Conservation (phyloP, 2,797 vertebrate species). For the Aulostomus chinensis region DNA sequence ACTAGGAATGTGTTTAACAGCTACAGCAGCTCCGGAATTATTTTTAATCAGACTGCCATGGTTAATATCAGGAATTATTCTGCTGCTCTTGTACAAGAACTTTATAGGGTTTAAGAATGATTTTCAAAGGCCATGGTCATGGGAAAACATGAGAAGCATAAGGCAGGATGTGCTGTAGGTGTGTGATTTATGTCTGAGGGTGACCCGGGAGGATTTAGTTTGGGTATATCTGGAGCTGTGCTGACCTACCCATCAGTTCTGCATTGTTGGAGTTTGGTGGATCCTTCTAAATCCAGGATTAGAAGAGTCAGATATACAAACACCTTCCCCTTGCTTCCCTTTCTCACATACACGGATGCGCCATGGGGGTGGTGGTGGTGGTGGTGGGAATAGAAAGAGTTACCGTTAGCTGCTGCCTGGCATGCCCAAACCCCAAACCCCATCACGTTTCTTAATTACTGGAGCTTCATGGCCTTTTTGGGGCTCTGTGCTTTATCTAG, state of each 20-base stretch:
- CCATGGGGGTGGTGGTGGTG: too few species aligned
- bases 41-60: conserved; percentile 58
- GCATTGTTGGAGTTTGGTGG: conserved; percentile 67
- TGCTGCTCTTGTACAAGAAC: conserved; percentile 40
- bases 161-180: conserved; percentile 49
- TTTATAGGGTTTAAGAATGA: conserved; percentile 24
- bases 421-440: conserved; percentile 65
- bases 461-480: conserved; percentile 77
- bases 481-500: conserved; percentile 78
- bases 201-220: conserved; percentile 58
- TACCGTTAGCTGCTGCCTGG: conserved; percentile 47
- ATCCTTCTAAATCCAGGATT: conserved; percentile 79
- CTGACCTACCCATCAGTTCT: conserved; percentile 65
- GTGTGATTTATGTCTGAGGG: conserved; percentile 64
- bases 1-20: conserved; percentile 82
- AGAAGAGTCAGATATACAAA: conserved; percentile 74
- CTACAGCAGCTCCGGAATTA: conserved; percentile 63
- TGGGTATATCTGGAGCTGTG: conserved; percentile 46
- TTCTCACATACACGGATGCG: conserved; percentile 31
- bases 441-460: conserved; percentile 81
- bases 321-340: conserved; percentile 51
- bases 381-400: conserved; percentile 35
- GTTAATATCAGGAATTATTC: conserved; percentile 71
- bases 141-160: conserved; percentile 45
- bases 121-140: conserved; percentile 45